phyloP scores from a whole-genome alignment of 2,113 vertebrate genomes.

The Oryzias curvinotus region DNA sequence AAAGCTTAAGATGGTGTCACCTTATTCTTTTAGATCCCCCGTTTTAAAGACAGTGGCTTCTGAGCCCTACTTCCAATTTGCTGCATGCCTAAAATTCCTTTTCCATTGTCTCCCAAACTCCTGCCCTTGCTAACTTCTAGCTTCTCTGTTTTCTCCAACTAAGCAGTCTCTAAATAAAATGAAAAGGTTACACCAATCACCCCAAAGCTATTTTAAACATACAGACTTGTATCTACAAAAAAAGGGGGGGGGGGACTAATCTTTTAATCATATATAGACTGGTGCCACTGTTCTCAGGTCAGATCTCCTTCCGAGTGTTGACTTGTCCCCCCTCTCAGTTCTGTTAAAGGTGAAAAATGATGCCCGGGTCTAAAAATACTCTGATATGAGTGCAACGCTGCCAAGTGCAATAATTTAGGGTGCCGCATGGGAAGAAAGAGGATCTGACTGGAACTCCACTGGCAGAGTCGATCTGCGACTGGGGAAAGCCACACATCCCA shows the following conservation, averaged over 20 bases:
- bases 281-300: slow-evolving; percentile 34
- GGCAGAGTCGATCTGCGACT: slow-evolving; percentile 37
- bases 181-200: slow-evolving; percentile 18
- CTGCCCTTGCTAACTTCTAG: slow-evolving; percentile 1
- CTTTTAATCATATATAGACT: slow-evolving; percentile 56
- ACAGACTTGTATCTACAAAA: slow-evolving; percentile 41
- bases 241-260: slow-evolving; percentile 7
- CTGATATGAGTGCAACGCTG: slow-evolving; percentile 29
- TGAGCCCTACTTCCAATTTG: background rate
- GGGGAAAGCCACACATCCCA: slow-evolving; percentile 55
- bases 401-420: slow-evolving; percentile 32
- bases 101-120: background rate
- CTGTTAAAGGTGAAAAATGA: slow-evolving; percentile 50
- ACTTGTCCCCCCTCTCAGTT: slow-evolving; percentile 49
- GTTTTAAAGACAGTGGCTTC: background rate
- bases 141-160: background rate
- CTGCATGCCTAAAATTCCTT: background rate
- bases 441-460: slow-evolving; percentile 37
- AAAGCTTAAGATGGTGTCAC: background rate
- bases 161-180: slow-evolving; percentile 18
- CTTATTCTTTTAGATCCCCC: background rate
- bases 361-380: slow-evolving; percentile 61
- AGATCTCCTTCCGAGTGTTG: slow-evolving; percentile 60
- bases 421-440: slow-evolving; percentile 30
- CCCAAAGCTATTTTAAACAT: slow-evolving; percentile 36